These are phyloP conservation scores for Acholoe squamosa DNA, from an alignment of 2,888 invertebrate species.

Conservation along the genomic window DNA sequence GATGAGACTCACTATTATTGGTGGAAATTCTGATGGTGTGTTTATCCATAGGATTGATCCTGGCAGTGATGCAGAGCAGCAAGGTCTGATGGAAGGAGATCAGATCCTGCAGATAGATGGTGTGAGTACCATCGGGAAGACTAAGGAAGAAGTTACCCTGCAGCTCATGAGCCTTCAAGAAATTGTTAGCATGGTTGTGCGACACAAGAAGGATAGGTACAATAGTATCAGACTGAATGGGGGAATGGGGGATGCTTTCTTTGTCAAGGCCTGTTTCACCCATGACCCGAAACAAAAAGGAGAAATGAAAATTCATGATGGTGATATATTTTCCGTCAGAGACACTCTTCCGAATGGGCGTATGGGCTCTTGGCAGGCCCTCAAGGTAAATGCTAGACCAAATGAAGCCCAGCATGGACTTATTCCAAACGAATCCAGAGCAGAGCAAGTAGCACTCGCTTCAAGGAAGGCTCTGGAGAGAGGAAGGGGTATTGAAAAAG, in stretches of 20 bases:
- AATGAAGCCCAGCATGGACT: conserved; percentile 67
- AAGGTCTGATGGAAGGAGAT: conserved; percentile 70
- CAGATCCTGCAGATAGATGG: conserved; percentile 69
- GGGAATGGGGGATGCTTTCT: conserved; percentile 70
- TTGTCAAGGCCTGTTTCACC: conserved; percentile 69
- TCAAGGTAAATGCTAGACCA: conserved; percentile 64
- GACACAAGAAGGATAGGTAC: conserved; percentile 66
- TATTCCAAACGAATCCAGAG: conserved; percentile 69
- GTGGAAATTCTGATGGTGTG: conserved; percentile 72
- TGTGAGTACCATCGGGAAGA: conserved; percentile 62
- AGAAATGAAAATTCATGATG: conserved; percentile 68
- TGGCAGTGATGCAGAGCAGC: conserved; percentile 65
- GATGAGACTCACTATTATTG: conserved; percentile 67
- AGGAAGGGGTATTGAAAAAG: conserved; percentile 58
- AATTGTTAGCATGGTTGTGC: conserved; percentile 64
- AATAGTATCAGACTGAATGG: conserved; percentile 66
- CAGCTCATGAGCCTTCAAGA: conserved; percentile 63
- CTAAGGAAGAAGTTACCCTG: conserved; percentile 69
- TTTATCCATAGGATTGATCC: conserved; percentile 69
- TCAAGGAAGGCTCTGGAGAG: conserved; percentile 60
- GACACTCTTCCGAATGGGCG: conserved; percentile 70
- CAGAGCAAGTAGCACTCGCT: conserved; percentile 69
- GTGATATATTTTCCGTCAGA: conserved; percentile 70
- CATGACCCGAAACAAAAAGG: conserved; percentile 65
- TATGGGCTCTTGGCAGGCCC: conserved; percentile 69